These are phyloP conservation scores for Lasaia peninsularis DNA, from an alignment of 1,140 invertebrate genomes.

Conservation along the genomic window DNA sequence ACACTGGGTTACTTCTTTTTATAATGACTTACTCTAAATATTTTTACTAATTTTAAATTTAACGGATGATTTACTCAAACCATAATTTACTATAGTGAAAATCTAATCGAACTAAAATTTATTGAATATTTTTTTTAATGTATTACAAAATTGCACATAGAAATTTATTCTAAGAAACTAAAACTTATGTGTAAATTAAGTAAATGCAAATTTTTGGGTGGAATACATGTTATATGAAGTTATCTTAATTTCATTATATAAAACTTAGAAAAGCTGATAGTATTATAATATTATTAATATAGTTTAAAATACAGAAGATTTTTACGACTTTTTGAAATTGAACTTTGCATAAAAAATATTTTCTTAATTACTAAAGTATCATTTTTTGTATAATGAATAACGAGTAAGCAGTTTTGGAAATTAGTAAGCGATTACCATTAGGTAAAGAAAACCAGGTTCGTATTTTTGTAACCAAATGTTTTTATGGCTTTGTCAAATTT, in stretches of 20 bases:
- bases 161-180: background rate
- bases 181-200: background rate
- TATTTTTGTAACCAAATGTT: too few species aligned
- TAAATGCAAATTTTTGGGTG: conserved; percentile 50
- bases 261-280: background rate
- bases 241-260: background rate
- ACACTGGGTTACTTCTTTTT: too few species aligned
- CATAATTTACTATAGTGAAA: background rate
- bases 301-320: too few species aligned
- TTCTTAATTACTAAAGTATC: too few species aligned
- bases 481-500: too few species aligned
- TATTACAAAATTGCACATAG: conserved; percentile 2
- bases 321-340: too few species aligned
- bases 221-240: conserved; percentile 22
- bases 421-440: too few species aligned
- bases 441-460: too few species aligned
- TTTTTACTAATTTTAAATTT: background rate
- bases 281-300: background rate
- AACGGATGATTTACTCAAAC: background rate
- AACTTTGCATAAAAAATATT: too few species aligned
- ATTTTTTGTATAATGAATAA: too few species aligned
- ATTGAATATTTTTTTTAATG: background rate
- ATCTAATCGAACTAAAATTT: background rate
- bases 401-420: too few species aligned
- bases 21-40: too few species aligned